Base-by-base conservation (phyloP, 2,113 vertebrate genomes). In the Myotis brandtii region DNA sequence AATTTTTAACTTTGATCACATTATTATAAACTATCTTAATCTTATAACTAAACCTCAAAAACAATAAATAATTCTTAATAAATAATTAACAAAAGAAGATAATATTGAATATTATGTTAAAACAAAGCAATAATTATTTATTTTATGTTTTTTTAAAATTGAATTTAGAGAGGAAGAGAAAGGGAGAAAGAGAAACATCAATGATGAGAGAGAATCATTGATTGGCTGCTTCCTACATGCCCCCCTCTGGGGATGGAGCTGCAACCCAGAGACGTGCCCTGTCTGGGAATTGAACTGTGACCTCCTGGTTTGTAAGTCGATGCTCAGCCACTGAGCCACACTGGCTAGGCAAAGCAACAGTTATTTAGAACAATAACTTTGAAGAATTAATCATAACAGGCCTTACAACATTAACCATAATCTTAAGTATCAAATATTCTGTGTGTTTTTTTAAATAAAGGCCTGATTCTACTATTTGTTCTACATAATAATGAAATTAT, bases 1-100 rank as follows among this genome's bases (percentile, higher is more conserved):
- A 72, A 69, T 32, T 87, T 64, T 83, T 77, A 81, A 85, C 10
- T 77, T 7, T 52, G 6, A 1, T 46, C 46, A 46, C 37, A 27
- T 18, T 50, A 67, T 80, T 92, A 72, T 70, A 40, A 90, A 56
- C 20, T 52, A 85, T 52, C 92, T 93, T 56, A 92, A n/a, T 77
- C 32, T 9, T 59, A 59, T 37, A 69, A 50, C 8, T 89, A 52
- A 82, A 79, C 20, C 70, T 67, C 10, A 87, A 92, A 93, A 83
- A 34, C 2, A 81, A 40, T 52, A 97, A 64, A 37, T 70, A 84
- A 72, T 52, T 84, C 13, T 84, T 5, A 5, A 86, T 54, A 94
- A 84, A 40, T 76, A 66, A 81, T 80, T 37, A 67, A 84, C 30
- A 69, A 37, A 46, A 85, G 14, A 90, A 76, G 21, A 13, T 40